Evolutionary conservation across 2,113 vertebrate genomes (phyloP).

Genomic region (Triplophysa siluroides): DNA sequence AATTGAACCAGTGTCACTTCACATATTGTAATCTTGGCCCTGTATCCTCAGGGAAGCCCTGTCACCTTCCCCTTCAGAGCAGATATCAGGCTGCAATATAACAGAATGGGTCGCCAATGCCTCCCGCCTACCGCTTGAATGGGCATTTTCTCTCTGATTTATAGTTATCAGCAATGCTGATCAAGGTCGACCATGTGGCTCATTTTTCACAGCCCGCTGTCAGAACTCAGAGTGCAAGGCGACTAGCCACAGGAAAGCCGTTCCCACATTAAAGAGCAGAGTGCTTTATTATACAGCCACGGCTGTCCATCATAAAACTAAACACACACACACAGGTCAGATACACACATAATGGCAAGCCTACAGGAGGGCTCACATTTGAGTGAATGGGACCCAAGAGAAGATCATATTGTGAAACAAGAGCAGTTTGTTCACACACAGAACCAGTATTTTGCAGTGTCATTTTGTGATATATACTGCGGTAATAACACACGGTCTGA

Average conservation of each 20-base stretch:
- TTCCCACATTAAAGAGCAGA: constrained; percentile 24
- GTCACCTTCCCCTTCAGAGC: background rate
- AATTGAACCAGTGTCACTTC: background rate
- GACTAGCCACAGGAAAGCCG: constrained; percentile 4
- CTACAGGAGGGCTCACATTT: background rate
- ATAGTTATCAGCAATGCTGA: constrained; percentile 68
- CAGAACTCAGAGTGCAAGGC: background rate
- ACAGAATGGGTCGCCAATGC: background rate
- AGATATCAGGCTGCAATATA: constrained; percentile 25
- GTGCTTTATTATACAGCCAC: constrained; percentile 29
- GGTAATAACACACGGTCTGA: background rate
- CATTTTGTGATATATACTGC: background rate
- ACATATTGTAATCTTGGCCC: background rate
- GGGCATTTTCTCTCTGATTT: constrained; percentile 70
- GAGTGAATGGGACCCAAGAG: background rate
- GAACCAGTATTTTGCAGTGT: background rate
- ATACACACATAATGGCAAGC: background rate
- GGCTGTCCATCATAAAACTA: constrained; percentile 33
- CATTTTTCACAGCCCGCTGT: constrained; percentile 46
- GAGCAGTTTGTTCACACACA: background rate
- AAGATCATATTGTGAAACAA: background rate
- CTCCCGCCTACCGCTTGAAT: constrained; percentile 45
- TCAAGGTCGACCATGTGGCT: constrained; percentile 64
- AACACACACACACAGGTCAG: constrained; percentile 18
- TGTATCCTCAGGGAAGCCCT: constrained; percentile 3